phyloP scores from a whole-genome alignment of 2,113 vertebrate species.

The Tenrec ecaudatus region DNA sequence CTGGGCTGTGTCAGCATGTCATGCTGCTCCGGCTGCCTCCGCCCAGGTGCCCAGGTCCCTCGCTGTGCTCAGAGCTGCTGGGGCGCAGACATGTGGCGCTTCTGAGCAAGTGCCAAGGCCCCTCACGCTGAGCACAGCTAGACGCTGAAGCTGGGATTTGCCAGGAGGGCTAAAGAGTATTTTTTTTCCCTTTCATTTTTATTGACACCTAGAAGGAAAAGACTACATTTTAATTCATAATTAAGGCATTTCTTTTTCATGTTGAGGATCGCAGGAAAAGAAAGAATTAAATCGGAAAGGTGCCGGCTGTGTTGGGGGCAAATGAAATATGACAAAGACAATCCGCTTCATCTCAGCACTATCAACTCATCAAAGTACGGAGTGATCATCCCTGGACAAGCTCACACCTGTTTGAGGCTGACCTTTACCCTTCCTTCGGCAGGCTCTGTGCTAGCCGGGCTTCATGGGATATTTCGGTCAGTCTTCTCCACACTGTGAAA shows the following conservation, averaged over 20 bases:
- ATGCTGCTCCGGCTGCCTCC: not conserved
- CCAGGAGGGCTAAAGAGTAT: not conserved
- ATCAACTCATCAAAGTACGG: not conserved
- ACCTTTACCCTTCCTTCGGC: not conserved
- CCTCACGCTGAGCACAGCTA: slow-evolving; percentile 40
- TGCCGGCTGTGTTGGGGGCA: not conserved
- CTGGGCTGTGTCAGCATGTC: not conserved
- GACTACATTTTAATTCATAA: slow-evolving; percentile 51
- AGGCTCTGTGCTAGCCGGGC: not conserved
- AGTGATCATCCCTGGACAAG: not conserved
- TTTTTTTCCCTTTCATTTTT: slow-evolving; percentile 52
- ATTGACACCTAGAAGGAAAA: slow-evolving; percentile 61
- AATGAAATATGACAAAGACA: not conserved
- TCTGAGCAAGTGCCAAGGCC: not conserved
- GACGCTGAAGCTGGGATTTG: not conserved
- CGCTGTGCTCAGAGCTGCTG: slow-evolving; percentile 4
- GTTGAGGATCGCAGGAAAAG: slow-evolving; percentile 21
- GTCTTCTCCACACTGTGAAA: not conserved
- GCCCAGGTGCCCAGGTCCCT: not conserved
- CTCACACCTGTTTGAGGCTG: not conserved
- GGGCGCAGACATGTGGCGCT: not conserved
- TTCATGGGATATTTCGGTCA: not conserved
- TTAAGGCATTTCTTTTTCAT: slow-evolving; percentile 63
- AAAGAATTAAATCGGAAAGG: slow-evolving; percentile 25
- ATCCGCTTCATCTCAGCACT: not conserved